Evolutionary conservation across 2,888 invertebrate genomes (phyloP).

Genomic region (Mimumesa dahlbomi): DNA sequence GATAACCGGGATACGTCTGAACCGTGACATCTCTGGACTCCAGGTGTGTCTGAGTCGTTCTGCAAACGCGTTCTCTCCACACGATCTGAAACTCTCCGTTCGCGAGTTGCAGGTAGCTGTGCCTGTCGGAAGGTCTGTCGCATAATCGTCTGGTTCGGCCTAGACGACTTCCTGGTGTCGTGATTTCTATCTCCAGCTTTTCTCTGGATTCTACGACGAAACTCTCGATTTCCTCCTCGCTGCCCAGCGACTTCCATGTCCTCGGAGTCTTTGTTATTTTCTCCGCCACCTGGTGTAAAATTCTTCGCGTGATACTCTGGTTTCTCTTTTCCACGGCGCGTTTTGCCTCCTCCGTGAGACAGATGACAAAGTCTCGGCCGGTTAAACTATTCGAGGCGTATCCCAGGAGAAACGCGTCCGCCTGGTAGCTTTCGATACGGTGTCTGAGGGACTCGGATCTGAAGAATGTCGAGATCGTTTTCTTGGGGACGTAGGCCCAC

Average conservation of each 20-base stretch:
- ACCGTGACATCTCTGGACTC: conserved; percentile 75
- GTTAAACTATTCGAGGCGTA: conserved; percentile 85
- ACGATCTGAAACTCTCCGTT: conserved; percentile 82
- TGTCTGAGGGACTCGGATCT: conserved; percentile 56
- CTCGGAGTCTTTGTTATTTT: conserved; percentile 82
- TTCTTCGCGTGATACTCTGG: conserved; percentile 52
- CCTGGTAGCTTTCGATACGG: conserved; percentile 56
- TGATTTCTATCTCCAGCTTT: conserved; percentile 84
- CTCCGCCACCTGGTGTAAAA: conserved; percentile 72
- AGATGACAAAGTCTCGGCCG: conserved; percentile 86
- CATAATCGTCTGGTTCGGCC: conserved; percentile 77
- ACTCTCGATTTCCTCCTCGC: conserved; percentile 84
- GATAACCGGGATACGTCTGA: conserved; percentile 75
- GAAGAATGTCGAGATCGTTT: conserved; percentile 48
- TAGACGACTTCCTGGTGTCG: conserved; percentile 45
- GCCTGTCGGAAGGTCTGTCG: conserved; percentile 82
- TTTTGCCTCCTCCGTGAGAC: conserved; percentile 82
- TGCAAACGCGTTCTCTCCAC: conserved; percentile 82
- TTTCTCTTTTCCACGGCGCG: conserved; percentile 75
- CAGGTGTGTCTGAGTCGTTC: conserved; percentile 82
- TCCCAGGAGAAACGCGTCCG: conserved; percentile 82
- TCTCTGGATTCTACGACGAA: conserved; percentile 82
- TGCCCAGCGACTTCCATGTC: conserved; percentile 84
- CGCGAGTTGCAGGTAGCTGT: conserved; percentile 86
- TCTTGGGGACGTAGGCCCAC: conserved; percentile 71